Evolutionary conservation across 2,797 vertebrate genomes (phyloP).

Genomic region (Oryzias sinensis): DNA sequence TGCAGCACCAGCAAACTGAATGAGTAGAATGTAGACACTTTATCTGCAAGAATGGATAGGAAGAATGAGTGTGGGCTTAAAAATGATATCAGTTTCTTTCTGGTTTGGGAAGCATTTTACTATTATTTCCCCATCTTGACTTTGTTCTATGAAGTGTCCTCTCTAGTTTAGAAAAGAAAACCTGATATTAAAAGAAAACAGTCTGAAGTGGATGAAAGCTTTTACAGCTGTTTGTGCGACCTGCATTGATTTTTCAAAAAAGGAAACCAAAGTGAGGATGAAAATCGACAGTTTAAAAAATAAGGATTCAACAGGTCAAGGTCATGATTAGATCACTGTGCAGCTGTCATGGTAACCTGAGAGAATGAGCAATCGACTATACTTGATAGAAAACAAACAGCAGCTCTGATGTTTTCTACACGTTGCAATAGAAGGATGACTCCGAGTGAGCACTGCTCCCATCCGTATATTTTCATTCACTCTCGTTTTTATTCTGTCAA

Average conservation of each 20-base stretch:
- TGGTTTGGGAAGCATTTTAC: constrained; percentile 48
- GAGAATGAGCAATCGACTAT: constrained; percentile 56
- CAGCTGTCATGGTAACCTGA: constrained; percentile 38
- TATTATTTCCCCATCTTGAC: constrained; percentile 9
- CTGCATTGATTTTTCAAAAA: constrained; percentile 55
- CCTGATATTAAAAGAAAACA: constrained; percentile 19
- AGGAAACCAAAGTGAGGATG: constrained; percentile 71
- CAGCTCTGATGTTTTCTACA: constrained; percentile 26
- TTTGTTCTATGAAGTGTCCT: constrained; percentile 34
- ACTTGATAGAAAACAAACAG: constrained; percentile 22
- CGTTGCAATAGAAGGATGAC: constrained; percentile 49
- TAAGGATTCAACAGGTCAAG: constrained; percentile 33
- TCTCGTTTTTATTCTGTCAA: constrained; percentile 51
- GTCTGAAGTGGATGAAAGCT: constrained; percentile 19
- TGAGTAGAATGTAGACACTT: constrained; percentile 78
- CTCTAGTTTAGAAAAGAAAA: constrained; percentile 39
- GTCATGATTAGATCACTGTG: constrained; percentile 39
- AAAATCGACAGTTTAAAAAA: constrained; percentile 35
- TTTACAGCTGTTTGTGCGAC: constrained; percentile 32
- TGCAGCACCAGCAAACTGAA: constrained; percentile 79
- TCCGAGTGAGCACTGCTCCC: constrained; percentile 37
- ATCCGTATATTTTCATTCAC: constrained; percentile 41
- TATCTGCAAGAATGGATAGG: constrained; percentile 54
- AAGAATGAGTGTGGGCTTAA: constrained; percentile 32
- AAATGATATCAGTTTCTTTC: constrained; percentile 36